A percentile compares a stretch with the other conserved stretches of the same genome.
These are phyloP conservation scores for Cephalotes varians DNA, from an alignment of 2,888 invertebrate genomes.

Conservation along the genomic window DNA sequence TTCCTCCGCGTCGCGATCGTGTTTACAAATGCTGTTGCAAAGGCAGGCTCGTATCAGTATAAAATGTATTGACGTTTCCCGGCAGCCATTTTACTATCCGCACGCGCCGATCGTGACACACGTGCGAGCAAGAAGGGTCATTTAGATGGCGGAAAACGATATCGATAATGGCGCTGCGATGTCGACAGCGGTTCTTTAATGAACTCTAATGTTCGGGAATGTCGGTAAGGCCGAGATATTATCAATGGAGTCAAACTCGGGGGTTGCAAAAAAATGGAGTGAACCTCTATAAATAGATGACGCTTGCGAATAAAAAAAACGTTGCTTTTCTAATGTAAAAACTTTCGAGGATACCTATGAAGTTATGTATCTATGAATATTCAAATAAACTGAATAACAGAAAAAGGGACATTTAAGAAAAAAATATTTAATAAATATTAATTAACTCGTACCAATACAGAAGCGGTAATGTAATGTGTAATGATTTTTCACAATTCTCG, in stretches of 20 bases:
- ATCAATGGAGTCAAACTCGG: neutral
- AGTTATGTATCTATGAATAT: no score
- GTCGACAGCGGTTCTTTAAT: neutral
- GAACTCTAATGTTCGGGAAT: neutral
- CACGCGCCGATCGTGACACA: constrained; percentile 70
- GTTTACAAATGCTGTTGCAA: constrained; percentile 72
- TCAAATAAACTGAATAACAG: no score
- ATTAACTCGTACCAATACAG: no score
- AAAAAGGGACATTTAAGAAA: no score
- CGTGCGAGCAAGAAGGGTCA: neutral
- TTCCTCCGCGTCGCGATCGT: constrained; percentile 60
- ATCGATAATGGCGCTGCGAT: neutral
- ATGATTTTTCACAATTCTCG: no score
- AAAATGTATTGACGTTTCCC: constrained; percentile 84
- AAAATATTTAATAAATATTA: no score
- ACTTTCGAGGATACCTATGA: no score
- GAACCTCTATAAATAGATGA: neutral
- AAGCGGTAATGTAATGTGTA: no score
- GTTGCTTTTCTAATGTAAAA: no score
- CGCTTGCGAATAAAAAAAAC: neutral
- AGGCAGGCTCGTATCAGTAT: constrained; percentile 75
- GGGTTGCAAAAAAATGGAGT: neutral
- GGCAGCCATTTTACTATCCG: constrained; percentile 83
- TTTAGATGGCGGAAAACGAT: no score
- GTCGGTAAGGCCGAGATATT: neutral